Conservation (phyloP, 2,113 vertebrate genomes). For the Numida meleagris region DNA sequence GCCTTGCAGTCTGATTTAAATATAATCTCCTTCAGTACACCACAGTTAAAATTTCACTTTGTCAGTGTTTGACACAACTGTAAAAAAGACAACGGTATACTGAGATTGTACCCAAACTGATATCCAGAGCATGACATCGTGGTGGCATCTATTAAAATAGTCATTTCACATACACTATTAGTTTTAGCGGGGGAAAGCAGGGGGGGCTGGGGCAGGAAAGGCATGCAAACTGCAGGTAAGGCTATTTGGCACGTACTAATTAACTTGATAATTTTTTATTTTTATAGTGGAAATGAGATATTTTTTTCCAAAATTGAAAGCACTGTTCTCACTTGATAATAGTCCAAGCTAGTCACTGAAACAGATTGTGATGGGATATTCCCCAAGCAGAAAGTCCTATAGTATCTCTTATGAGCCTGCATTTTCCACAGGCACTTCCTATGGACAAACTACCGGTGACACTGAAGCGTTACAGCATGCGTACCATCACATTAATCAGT, state of each 20-base stretch:
- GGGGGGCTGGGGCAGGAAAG: not conserved
- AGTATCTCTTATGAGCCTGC: not conserved
- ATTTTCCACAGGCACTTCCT: slow-evolving; percentile 67
- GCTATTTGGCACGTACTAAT: not conserved
- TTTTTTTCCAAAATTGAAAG: not conserved
- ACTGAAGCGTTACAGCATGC: slow-evolving; percentile 87
- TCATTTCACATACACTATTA: not conserved
- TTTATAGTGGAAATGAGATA: not conserved
- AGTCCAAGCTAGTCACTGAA: not conserved
- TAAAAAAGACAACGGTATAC: not conserved
- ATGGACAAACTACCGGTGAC: slow-evolving; percentile 83
- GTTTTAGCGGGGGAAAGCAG: not conserved
- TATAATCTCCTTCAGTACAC: not conserved
- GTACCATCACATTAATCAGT: slow-evolving; percentile 80
- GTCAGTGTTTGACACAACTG: not conserved
- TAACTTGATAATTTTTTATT: not conserved
- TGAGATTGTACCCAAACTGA: not conserved
- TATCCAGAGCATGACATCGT: not conserved
- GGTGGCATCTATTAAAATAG: not conserved
- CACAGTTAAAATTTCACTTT: not conserved
- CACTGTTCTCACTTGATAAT: not conserved
- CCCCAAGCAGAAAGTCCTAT: not conserved
- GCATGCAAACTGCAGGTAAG: not conserved
- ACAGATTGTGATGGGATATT: not conserved
- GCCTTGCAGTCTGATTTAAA: not conserved